A percentile compares a stretch with the other conserved stretches of the same genome.
Evolutionary conservation across 2,888 invertebrate genomes (phyloP).

Genomic region (Pristionchus fissidentatus): DNA sequence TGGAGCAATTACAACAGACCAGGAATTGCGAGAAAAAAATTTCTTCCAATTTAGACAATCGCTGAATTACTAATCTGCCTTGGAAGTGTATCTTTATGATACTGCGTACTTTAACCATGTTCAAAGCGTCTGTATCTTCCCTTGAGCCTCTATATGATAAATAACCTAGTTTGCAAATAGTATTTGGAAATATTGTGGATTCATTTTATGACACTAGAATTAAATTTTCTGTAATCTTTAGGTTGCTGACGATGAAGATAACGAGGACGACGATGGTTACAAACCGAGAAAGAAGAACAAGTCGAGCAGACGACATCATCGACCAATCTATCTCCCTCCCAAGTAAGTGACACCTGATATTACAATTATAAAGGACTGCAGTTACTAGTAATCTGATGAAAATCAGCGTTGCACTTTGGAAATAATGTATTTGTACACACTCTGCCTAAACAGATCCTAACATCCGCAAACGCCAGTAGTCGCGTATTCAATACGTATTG

Average conservation of each 20-base stretch:
- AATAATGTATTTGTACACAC: not conserved
- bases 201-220: too few relatives aligned
- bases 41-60: too few relatives aligned
- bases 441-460: too few relatives aligned
- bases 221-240: too few relatives aligned
- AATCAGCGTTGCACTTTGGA: not conserved
- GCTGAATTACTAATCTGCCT: too few relatives aligned
- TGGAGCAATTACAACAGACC: too few relatives aligned
- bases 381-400: not conserved
- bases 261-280: slow-evolving; percentile 21
- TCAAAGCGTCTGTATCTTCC: too few relatives aligned
- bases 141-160: not conserved
- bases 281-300: slow-evolving; percentile 48
- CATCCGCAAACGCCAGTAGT: too few relatives aligned
- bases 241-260: slow-evolving; percentile 36
- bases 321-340: slow-evolving; percentile 43
- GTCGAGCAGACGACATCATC: slow-evolving; percentile 42
- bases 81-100: too few relatives aligned
- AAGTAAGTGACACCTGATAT: slow-evolving; percentile 24
- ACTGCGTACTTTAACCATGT: too few relatives aligned
- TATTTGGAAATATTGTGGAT: not conserved
- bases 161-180: not conserved
- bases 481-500: not conserved
- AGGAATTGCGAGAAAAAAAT: too few relatives aligned
- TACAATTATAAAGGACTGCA: not conserved